Evolutionary conservation across 2,797 vertebrate genomes (phyloP).

Genomic region (Periophthalmus magnuspinnatus): DNA sequence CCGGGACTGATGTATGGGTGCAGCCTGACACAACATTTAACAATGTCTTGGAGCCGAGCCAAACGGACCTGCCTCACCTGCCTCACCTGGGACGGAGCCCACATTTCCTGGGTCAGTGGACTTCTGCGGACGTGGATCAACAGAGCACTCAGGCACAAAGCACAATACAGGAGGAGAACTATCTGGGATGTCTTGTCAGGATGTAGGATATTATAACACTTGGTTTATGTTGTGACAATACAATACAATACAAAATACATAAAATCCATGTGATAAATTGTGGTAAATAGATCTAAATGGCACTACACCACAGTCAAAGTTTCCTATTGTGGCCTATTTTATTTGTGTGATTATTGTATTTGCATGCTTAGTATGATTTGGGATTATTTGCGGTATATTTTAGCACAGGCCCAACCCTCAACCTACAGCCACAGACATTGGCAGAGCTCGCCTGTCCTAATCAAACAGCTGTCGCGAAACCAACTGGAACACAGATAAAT

Average conservation of each 20-base stretch:
- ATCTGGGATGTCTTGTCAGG: neutral
- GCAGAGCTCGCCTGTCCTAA: no score
- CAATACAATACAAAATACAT: neutral
- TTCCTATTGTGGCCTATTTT: no score
- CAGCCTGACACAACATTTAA: conserved; percentile 15
- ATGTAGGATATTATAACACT: neutral
- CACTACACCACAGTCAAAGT: neutral
- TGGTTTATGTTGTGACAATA: neutral
- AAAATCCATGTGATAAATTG: neutral
- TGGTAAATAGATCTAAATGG: neutral
- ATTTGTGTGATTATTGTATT: no score
- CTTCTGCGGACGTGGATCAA: conserved; percentile 5
- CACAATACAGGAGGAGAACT: neutral
- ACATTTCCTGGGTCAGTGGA: conserved; percentile 19
- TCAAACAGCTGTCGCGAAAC: no score
- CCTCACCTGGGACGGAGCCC: conserved; percentile 9
- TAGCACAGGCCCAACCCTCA: no score
- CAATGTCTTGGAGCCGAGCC: conserved; percentile 9
- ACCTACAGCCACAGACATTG: no score
- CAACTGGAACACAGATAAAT: no score
- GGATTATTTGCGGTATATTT: no score
- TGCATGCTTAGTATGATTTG: no score
- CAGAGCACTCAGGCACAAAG: neutral
- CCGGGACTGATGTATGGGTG: neutral
- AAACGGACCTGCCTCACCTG: conserved; percentile 11